Evolutionary conservation across 2,797 vertebrate species (phyloP).

Genomic region (Choloepus didactylus): DNA sequence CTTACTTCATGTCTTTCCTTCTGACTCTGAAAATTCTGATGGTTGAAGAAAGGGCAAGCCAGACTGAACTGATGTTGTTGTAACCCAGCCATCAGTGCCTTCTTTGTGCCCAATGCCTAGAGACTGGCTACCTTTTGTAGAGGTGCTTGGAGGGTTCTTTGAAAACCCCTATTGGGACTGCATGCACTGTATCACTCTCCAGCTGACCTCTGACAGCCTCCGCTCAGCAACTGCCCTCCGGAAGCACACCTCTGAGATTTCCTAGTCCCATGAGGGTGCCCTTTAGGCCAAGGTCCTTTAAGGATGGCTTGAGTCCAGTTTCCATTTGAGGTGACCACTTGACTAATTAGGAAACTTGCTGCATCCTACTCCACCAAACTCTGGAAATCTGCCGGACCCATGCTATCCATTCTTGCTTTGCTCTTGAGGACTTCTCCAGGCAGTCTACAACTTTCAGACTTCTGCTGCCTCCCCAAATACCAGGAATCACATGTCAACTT

Average conservation of each 20-base stretch:
- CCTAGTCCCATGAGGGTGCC: background rate
- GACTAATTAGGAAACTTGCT: background rate
- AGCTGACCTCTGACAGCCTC: too few relatives aligned
- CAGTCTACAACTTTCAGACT: background rate
- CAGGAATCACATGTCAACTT: background rate
- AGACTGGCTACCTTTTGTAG: background rate
- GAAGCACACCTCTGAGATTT: too few relatives aligned
- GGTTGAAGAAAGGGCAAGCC: background rate
- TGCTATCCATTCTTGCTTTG: too few relatives aligned
- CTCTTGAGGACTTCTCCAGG: background rate
- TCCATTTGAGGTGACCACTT: background rate
- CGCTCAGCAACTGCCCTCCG: too few relatives aligned
- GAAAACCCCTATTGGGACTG: background rate
- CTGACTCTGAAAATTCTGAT: background rate
- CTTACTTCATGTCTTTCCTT: background rate
- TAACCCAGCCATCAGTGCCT: background rate
- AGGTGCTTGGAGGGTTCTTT: background rate
- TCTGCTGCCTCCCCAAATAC: background rate
- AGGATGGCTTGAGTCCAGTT: background rate
- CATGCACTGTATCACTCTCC: too few relatives aligned
- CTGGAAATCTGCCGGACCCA: background rate
- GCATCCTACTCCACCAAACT: background rate
- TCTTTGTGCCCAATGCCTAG: background rate
- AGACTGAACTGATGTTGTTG: background rate
- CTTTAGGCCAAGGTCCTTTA: background rate